Conservation (phyloP, 1,140 invertebrate species). For the Aethina tumida region DNA sequence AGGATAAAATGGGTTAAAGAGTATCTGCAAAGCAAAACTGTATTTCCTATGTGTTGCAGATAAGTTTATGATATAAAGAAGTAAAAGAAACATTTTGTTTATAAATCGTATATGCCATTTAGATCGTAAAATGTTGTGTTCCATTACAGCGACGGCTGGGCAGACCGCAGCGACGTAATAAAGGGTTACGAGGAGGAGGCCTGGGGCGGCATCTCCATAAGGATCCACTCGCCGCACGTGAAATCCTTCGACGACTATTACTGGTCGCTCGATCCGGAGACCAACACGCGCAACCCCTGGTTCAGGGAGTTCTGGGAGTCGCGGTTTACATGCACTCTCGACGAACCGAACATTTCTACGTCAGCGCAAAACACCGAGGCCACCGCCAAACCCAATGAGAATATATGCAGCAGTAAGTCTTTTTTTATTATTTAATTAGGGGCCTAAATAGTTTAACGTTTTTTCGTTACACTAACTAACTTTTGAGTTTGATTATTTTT, state of each 20-base stretch:
- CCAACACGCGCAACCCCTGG: slow-evolving; percentile 63
- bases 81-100: background rate
- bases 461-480: no score
- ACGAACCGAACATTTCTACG: slow-evolving; percentile 11
- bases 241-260: slow-evolving; percentile 60
- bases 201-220: slow-evolving; percentile 62
- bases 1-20: no score
- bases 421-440: no score
- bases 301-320: slow-evolving; percentile 68
- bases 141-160: slow-evolving; percentile 60
- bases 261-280: slow-evolving; percentile 50
- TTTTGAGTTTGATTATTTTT: no score
- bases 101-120: background rate
- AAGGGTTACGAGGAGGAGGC: slow-evolving; percentile 54
- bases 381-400: no score
- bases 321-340: slow-evolving; percentile 53
- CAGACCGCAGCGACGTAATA: slow-evolving; percentile 66
- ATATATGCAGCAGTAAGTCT: no score
- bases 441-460: no score
- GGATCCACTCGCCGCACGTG: slow-evolving; percentile 63
- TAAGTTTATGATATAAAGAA: slow-evolving; percentile 4
- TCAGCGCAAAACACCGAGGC: no score
- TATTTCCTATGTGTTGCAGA: no score
- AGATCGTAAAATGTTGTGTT: background rate
- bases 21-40: no score